A percentile compares a stretch with the other conserved stretches of the same genome.
phyloP scores from a whole-genome alignment of 2,888 invertebrate genomes.

The Pediacus dermestoides region DNA sequence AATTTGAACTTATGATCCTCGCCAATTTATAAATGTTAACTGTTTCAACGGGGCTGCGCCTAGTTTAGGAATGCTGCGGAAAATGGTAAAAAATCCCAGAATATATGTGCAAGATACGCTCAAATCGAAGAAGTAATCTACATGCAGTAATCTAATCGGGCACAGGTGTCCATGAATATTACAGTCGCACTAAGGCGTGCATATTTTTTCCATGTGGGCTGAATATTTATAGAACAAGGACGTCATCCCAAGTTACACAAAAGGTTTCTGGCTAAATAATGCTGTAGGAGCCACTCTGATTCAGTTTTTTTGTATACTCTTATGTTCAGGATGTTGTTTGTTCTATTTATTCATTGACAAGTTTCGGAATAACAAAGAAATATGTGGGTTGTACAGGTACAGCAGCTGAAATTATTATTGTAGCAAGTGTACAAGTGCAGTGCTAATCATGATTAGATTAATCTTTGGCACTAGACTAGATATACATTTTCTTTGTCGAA shows the following conservation, averaged over 20 bases:
- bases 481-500: too few species aligned
- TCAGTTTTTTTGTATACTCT: too few species aligned
- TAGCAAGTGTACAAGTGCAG: too few species aligned
- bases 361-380: too few species aligned
- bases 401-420: too few species aligned
- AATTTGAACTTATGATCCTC: conserved; percentile 32
- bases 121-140: conserved; percentile 40
- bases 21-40: conserved; percentile 31
- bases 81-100: conserved; percentile 22
- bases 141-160: conserved; percentile 42
- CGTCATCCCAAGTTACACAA: conserved; percentile 26
- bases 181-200: conserved; percentile 33
- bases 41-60: conserved; percentile 29
- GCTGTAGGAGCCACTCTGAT: too few species aligned
- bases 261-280: too few species aligned
- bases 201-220: conserved; percentile 32
- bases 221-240: conserved; percentile 41
- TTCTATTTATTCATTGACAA: too few species aligned
- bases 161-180: conserved; percentile 44
- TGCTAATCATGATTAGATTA: too few species aligned
- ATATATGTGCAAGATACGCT: conserved; percentile 31
- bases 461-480: too few species aligned
- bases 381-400: too few species aligned
- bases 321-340: too few species aligned
- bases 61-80: conserved; percentile 30